Evolutionary conservation across 1,140 invertebrate species (phyloP).

Genomic region (Aleiodes sp.): DNA sequence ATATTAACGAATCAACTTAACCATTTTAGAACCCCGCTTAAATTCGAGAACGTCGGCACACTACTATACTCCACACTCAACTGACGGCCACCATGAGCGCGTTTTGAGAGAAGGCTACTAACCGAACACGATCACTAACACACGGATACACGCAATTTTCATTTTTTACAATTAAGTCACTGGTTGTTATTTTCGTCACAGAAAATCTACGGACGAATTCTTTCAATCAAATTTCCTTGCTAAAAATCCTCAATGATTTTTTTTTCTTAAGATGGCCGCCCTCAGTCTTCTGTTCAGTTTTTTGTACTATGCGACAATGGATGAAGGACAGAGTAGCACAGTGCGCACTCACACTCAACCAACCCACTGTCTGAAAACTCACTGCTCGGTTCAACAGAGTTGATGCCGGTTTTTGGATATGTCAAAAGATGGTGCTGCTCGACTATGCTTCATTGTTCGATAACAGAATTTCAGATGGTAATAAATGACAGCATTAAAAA

Average conservation of each 20-base stretch:
- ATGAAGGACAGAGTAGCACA: conserved; percentile 4
- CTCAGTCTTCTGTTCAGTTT: conserved; percentile 39
- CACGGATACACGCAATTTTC: neutral
- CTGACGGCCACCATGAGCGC: conserved; percentile 31
- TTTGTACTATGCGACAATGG: conserved; percentile 52
- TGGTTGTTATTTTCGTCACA: conserved; percentile 20
- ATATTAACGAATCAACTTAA: neutral
- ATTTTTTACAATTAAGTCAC: neutral
- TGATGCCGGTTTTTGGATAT: no score
- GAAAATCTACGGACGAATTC: conserved; percentile 31
- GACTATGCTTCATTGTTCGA: no score
- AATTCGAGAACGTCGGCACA: conserved; percentile 35
- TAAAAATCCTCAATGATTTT: no score
- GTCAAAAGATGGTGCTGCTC: no score
- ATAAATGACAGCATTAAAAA: no score
- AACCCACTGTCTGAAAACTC: neutral
- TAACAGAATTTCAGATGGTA: no score
- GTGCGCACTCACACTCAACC: neutral
- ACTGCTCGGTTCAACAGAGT: neutral
- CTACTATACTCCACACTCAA: conserved; percentile 35
- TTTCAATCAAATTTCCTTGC: no score
- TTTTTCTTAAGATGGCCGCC: conserved; percentile 59
- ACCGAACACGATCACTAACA: neutral
- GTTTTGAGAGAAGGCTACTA: neutral
- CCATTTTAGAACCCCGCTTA: conserved; percentile 18